A percentile compares a stretch with the other conserved stretches of the same genome.
phyloP scores from a whole-genome alignment of 2,888 invertebrate species.

The Scaptomyza parva region DNA sequence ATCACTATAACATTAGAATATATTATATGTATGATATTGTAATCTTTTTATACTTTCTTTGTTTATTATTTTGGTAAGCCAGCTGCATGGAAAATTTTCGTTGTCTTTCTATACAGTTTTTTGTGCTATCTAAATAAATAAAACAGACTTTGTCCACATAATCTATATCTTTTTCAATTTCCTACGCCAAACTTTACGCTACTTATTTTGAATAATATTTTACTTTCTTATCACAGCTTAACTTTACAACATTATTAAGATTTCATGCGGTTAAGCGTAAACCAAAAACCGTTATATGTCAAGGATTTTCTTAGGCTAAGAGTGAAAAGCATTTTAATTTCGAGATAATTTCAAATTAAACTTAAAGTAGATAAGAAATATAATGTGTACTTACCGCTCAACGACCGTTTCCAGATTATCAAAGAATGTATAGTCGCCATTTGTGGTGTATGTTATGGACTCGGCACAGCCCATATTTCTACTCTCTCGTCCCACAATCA shows the following conservation, averaged over 20 bases:
- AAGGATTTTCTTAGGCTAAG: background rate
- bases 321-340: background rate
- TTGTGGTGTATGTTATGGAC: constrained; percentile 89
- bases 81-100: too few relatives aligned
- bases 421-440: constrained; percentile 89
- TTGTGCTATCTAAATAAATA: too few relatives aligned
- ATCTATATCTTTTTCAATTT: background rate
- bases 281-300: background rate
- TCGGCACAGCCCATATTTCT: constrained; percentile 86
- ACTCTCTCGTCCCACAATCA: constrained; percentile 85
- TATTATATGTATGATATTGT: too few relatives aligned
- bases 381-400: constrained; percentile 74
- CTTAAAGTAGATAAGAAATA: background rate
- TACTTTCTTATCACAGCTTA: background rate
- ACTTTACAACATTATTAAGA: constrained; percentile 1
- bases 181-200: background rate
- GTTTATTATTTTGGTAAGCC: too few relatives aligned
- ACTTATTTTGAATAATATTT: background rate
- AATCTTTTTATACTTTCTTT: too few relatives aligned
- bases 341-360: background rate
- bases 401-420: constrained; percentile 87
- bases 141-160: background rate
- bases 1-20: too few relatives aligned
- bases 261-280: background rate
- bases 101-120: too few relatives aligned